Evolutionary conservation across 2,113 vertebrate species (phyloP).

Genomic region (Aix galericulata): DNA sequence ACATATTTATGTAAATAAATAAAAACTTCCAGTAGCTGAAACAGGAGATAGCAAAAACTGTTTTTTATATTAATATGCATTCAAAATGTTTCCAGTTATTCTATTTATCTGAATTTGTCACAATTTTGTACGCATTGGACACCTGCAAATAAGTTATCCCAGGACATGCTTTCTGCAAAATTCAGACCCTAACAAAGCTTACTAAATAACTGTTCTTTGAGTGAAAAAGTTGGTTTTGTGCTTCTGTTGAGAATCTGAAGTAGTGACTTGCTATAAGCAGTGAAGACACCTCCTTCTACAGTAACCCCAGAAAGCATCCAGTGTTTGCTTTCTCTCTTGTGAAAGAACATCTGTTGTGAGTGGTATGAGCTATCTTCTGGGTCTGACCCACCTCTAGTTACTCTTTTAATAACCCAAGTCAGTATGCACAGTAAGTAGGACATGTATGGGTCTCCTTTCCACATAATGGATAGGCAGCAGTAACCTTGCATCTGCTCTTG

Average conservation of each 20-base stretch:
- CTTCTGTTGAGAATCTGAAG: background rate
- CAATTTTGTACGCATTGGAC: background rate
- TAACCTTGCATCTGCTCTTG: constrained; percentile 69
- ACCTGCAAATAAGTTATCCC: rapidly evolving
- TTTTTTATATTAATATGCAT: background rate
- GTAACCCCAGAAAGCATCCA: background rate
- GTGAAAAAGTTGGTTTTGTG: background rate
- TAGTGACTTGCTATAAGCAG: background rate
- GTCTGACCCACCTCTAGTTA: constrained; percentile 13
- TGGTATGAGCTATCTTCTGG: background rate
- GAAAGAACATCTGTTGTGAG: constrained; percentile 40
- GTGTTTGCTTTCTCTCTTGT: background rate
- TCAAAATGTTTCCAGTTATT: background rate
- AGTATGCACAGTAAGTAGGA: constrained; percentile 29
- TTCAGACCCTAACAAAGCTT: background rate
- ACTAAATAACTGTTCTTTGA: background rate
- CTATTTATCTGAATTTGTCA: background rate
- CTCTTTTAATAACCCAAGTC: constrained; percentile 22
- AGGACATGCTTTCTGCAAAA: background rate
- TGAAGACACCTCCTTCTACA: background rate
- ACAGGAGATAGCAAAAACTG: background rate
- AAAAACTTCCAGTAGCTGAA: background rate
- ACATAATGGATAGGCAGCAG: constrained; percentile 48
- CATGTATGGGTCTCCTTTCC: constrained; percentile 32
- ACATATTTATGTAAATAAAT: background rate